These are phyloP conservation scores for Adelphocoris suturalis DNA, from an alignment of 2,888 invertebrate species.

Conservation along the genomic window DNA sequence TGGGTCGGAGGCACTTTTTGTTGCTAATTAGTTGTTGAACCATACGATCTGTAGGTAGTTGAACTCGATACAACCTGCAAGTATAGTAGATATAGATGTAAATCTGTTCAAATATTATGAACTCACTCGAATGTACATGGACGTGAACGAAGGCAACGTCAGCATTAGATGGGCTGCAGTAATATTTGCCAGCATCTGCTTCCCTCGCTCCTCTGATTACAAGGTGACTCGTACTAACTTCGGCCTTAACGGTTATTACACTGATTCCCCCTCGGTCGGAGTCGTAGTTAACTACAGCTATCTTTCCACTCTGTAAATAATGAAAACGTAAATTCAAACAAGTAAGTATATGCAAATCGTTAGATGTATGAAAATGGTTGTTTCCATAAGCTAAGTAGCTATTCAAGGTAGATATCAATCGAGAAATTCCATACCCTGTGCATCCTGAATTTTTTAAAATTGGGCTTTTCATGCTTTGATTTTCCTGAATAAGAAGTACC, in stretches of 20 bases:
- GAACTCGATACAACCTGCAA: too few relatives aligned
- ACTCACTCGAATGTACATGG: constrained; percentile 73
- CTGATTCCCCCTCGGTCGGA: constrained; percentile 73
- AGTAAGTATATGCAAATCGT: background rate
- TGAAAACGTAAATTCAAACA: background rate
- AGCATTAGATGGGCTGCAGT: constrained; percentile 73
- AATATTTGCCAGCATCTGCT: constrained; percentile 72
- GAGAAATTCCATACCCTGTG: too few relatives aligned
- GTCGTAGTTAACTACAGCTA: constrained; percentile 73
- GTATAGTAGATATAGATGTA: too few relatives aligned
- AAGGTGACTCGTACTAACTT: constrained; percentile 71
- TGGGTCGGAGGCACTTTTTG: too few relatives aligned
- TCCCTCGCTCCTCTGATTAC: constrained; percentile 71
- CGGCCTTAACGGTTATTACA: constrained; percentile 73
- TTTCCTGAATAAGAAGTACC: too few relatives aligned
- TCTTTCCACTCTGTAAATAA: constrained; percentile 69
- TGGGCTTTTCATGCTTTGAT: too few relatives aligned
- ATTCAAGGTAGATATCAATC: too few relatives aligned
- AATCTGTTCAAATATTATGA: background rate
- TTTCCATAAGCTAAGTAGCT: too few relatives aligned
- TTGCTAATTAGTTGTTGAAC: too few relatives aligned
- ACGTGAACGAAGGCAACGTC: constrained; percentile 73
- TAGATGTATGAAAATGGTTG: too few relatives aligned
- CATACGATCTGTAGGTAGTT: too few relatives aligned
- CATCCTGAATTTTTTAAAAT: too few relatives aligned